Conservation (phyloP, 2,888 invertebrate genomes). For the Dicranocentrus wangi region DNA sequence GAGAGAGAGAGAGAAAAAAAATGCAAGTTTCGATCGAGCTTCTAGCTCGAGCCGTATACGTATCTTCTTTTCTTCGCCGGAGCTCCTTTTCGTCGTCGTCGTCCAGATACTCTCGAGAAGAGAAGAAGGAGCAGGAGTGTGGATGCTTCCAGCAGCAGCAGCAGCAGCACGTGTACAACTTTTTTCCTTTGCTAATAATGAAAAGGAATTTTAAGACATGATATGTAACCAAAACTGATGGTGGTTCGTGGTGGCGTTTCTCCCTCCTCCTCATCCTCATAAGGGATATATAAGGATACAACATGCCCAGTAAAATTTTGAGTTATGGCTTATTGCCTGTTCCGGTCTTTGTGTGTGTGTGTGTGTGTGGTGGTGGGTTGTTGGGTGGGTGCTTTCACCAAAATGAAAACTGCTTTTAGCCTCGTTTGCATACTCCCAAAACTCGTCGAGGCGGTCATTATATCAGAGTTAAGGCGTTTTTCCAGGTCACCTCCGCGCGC, state of each 20-base stretch:
- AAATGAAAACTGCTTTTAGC: slow-evolving; percentile 13
- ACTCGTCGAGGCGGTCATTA: neutral
- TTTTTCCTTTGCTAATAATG: slow-evolving; percentile 43
- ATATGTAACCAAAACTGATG: neutral
- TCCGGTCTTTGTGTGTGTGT: neutral
- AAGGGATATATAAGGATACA: neutral
- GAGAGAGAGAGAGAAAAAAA: neutral
- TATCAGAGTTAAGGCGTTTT: neutral
- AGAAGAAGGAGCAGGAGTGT: neutral
- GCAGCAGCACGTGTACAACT: neutral
- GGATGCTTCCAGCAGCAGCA: slow-evolving; percentile 10
- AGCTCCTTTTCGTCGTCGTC: neutral
- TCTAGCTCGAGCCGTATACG: neutral
- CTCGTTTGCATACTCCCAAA: neutral
- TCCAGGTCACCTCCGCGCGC: neutral
- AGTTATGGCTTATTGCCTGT: slow-evolving; percentile 56
- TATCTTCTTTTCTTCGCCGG: slow-evolving; percentile 5
- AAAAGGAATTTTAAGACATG: slow-evolving; percentile 29
- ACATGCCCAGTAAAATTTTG: slow-evolving; percentile 45
- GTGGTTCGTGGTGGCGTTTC: neutral
- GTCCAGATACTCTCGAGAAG: too few relatives aligned
- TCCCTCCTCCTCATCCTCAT: too few relatives aligned
- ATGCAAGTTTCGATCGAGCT: neutral
- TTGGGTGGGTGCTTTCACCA: neutral
- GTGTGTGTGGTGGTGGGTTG: too few relatives aligned